phyloP scores from a whole-genome alignment of 2,797 vertebrate genomes.

The Pipistrellus pygmaeus region DNA sequence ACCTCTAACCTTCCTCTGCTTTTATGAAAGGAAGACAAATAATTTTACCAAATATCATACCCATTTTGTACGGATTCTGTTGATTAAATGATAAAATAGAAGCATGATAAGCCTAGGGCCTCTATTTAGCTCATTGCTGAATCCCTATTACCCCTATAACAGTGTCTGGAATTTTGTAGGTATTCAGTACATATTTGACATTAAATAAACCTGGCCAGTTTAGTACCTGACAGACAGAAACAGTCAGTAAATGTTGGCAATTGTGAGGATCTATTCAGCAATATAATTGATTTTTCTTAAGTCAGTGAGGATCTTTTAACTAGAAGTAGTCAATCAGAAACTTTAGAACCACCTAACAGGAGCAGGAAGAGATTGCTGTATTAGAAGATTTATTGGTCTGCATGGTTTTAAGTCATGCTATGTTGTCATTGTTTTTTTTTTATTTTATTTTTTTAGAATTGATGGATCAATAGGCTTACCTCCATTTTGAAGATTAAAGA shows the following conservation, averaged over 20 bases:
- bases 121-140: neutral
- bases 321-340: neutral
- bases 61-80: slow-evolving; percentile 7
- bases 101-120: neutral
- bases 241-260: neutral
- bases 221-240: neutral
- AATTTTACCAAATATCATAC: neutral
- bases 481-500: neutral
- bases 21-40: neutral
- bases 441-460: slow-evolving; percentile 38
- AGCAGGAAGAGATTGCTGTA: neutral
- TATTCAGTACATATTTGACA: neutral
- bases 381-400: neutral
- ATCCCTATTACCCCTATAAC: neutral
- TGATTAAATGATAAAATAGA: neutral
- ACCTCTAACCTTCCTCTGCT: neutral
- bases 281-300: slow-evolving; percentile 27
- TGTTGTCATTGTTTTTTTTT: neutral
- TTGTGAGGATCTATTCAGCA: neutral
- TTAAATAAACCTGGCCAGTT: neutral
- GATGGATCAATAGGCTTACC: neutral
- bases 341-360: neutral
- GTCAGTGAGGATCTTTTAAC: neutral
- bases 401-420: neutral
- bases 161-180: neutral